phyloP scores from a whole-genome alignment of 2,888 invertebrate species.

The Tachina lurida region DNA sequence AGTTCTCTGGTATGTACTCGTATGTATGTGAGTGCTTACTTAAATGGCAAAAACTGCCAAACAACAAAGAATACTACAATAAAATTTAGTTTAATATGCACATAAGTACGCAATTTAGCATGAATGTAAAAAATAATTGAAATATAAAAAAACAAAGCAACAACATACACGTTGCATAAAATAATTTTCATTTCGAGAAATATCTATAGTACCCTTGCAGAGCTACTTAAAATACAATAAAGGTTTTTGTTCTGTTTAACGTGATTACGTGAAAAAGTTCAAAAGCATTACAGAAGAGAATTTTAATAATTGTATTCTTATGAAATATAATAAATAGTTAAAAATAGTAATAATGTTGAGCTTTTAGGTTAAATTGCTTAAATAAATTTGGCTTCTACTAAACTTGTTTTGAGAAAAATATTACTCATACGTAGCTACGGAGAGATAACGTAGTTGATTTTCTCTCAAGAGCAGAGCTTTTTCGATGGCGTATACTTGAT shows the following conservation, averaged over 20 bases:
- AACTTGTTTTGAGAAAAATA: too few relatives aligned
- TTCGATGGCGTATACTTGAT: too few relatives aligned
- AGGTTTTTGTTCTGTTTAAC: conserved; percentile 41
- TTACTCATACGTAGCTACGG: too few relatives aligned
- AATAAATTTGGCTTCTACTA: too few relatives aligned
- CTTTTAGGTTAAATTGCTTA: too few relatives aligned
- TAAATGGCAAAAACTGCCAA: conserved; percentile 31
- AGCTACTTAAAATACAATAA: conserved; percentile 53
- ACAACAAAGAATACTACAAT: conserved; percentile 53
- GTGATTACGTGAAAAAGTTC: conserved; percentile 44
- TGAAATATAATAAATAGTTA: conserved; percentile 6
- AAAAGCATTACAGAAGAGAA: conserved; percentile 19
- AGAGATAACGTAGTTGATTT: too few relatives aligned
- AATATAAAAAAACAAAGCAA: conserved; percentile 30
- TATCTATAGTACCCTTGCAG: background rate
- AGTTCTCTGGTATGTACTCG: too few relatives aligned
- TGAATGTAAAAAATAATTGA: conserved; percentile 68
- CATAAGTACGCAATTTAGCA: conserved; percentile 71
- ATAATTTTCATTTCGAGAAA: conserved; percentile 27
- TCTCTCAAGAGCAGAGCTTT: too few relatives aligned
- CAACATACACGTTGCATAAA: background rate
- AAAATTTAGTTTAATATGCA: conserved; percentile 70
- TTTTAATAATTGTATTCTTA: conserved; percentile 5
- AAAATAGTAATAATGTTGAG: background rate
- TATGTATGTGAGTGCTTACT: conserved; percentile 2